These are phyloP conservation scores for Alaudala cheleensis DNA, from an alignment of 2,113 vertebrate genomes.

Conservation along the genomic window DNA sequence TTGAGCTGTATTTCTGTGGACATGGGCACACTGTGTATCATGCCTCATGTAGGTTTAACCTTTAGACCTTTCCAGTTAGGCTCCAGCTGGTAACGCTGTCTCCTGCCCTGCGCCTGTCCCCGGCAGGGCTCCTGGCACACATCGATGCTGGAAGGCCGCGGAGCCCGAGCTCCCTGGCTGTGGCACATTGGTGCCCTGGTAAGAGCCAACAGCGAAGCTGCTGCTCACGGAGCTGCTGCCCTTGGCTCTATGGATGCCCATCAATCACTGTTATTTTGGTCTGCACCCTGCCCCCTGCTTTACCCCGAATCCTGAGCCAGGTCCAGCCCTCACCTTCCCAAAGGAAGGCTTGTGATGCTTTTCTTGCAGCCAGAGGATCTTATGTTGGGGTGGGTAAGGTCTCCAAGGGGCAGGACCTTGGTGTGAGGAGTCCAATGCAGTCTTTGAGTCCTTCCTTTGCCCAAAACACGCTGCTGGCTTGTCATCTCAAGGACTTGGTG, in stretches of 20 bases:
- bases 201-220: neutral
- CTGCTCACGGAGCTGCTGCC: fast-evolving
- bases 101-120: fast-evolving
- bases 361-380: neutral
- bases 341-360: neutral
- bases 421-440: fast-evolving
- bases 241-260: fast-evolving
- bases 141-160: fast-evolving
- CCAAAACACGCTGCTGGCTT: fast-evolving
- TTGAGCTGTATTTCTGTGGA: neutral
- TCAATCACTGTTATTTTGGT: neutral
- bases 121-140: fast-evolving
- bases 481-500: fast-evolving
- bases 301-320: neutral
- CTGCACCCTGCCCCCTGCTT: fast-evolving
- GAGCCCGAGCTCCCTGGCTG: neutral
- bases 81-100: neutral
- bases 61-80: neutral
- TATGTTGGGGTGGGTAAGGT: neutral
- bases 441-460: neutral
- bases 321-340: neutral
- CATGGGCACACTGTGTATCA: neutral
- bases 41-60: neutral
- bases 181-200: neutral
- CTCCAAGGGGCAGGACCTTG: neutral